These are phyloP conservation scores for Python bivittatus DNA, from an alignment of 2,113 vertebrate genomes.

Conservation along the genomic window DNA sequence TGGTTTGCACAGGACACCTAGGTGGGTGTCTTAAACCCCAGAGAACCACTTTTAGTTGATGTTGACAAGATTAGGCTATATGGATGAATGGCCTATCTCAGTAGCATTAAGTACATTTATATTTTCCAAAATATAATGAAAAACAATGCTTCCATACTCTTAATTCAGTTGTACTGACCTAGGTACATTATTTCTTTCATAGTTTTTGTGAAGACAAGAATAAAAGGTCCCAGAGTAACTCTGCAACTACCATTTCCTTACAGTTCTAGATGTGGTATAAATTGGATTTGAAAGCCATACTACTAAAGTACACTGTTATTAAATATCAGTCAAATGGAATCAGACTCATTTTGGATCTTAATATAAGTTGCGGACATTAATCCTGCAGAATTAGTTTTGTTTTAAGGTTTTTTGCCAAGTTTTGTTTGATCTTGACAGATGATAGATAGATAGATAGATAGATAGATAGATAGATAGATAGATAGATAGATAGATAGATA, in stretches of 20 bases:
- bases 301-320: not conserved
- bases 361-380: not conserved
- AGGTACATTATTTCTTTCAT: not conserved
- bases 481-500: no score
- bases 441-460: not conserved
- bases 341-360: not conserved
- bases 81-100: not conserved
- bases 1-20: not conserved
- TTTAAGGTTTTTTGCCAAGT: not conserved
- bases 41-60: not conserved
- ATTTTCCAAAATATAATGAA: not conserved
- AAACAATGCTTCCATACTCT: not conserved
- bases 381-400: not conserved
- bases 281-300: not conserved
- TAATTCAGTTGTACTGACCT: not conserved
- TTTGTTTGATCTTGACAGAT: not conserved
- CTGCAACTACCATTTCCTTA: not conserved
- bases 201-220: not conserved
- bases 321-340: not conserved
- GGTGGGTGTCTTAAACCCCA: not conserved
- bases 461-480: not conserved
- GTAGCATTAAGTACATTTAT: not conserved
- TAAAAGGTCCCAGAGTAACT: not conserved
- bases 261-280: not conserved
- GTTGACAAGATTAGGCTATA: not conserved